Evolutionary conservation across 1,140 invertebrate species (phyloP).

Genomic region (Philotrypesis tridentata): DNA sequence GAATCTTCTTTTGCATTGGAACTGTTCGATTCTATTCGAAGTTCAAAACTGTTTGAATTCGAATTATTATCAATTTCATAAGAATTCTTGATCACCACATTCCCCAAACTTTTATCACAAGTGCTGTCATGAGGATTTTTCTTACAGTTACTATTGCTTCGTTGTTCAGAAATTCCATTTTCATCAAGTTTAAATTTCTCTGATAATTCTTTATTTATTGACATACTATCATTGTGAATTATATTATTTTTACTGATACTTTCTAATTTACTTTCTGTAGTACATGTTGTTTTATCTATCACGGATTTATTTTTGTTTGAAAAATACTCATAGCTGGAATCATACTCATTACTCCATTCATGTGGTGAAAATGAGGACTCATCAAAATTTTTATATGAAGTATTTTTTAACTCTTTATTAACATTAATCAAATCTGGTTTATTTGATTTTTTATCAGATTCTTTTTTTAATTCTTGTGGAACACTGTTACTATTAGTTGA

Average conservation of each 20-base stretch:
- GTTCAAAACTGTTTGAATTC: not conserved
- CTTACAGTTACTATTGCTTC: not conserved
- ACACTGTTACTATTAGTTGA: not conserved
- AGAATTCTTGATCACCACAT: not conserved
- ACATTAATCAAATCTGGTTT: not conserved
- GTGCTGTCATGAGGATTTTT: too few relatives aligned
- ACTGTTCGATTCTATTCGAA: not conserved
- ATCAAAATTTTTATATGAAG: not conserved
- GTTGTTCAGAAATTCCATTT: not conserved
- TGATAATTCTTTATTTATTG: not conserved
- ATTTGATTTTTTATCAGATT: not conserved
- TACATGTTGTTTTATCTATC: not conserved
- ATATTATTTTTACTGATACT: not conserved
- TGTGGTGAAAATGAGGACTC: slow-evolving; percentile 35
- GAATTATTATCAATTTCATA: not conserved
- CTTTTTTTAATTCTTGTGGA: not conserved
- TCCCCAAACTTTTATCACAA: too few relatives aligned
- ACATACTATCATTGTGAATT: not conserved
- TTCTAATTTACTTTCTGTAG: not conserved
- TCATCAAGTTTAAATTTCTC: not conserved
- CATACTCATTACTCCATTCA: slow-evolving; percentile 46
- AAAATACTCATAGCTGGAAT: slow-evolving; percentile 40
- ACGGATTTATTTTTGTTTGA: not conserved
- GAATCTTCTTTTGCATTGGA: not conserved
- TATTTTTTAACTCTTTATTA: not conserved